A percentile compares a stretch with the other conserved stretches of the same genome.
Evolutionary conservation across 2,888 invertebrate species (phyloP).

Genomic region (Lasius fuliginosus): DNA sequence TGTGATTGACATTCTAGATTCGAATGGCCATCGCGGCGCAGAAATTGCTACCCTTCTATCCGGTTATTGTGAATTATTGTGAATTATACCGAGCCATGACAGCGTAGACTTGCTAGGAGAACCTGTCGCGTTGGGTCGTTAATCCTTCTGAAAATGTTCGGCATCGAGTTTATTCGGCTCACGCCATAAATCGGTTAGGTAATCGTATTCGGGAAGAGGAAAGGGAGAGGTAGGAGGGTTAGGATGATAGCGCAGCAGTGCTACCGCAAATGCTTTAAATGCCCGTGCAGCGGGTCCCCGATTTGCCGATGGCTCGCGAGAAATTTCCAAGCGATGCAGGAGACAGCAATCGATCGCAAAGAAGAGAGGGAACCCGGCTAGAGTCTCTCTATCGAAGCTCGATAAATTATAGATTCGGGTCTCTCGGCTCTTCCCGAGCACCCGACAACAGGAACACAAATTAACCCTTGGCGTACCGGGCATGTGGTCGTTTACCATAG

Average conservation of each 20-base stretch:
- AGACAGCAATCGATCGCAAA: slow-evolving; percentile 30
- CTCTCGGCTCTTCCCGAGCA: slow-evolving; percentile 25
- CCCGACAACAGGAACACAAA: slow-evolving; percentile 42
- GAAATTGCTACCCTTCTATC: slow-evolving; percentile 18
- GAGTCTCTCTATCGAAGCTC: slow-evolving; percentile 58
- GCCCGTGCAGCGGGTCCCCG: slow-evolving; percentile 41
- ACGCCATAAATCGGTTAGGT: slow-evolving; percentile 68
- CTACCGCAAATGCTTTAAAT: slow-evolving; percentile 67
- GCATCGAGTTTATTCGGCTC: slow-evolving; percentile 63
- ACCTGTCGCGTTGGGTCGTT: slow-evolving; percentile 38
- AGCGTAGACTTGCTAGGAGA: background rate
- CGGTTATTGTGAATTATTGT: slow-evolving; percentile 52
- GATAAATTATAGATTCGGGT: slow-evolving; percentile 66
- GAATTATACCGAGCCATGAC: slow-evolving; percentile 40
- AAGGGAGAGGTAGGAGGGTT: background rate
- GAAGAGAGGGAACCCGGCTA: background rate
- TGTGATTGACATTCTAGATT: background rate
- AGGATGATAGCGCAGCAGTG: slow-evolving; percentile 46
- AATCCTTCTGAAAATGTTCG: slow-evolving; percentile 59
- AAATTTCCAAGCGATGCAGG: slow-evolving; percentile 60
- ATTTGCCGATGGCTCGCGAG: slow-evolving; percentile 52
- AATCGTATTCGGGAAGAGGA: slow-evolving; percentile 58
- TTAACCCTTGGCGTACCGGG: slow-evolving; percentile 35
- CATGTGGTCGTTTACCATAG: background rate
- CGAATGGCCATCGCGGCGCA: slow-evolving; percentile 17